Base-by-base conservation (phyloP, 2,797 vertebrate genomes). In the Ciconia nigra region DNA sequence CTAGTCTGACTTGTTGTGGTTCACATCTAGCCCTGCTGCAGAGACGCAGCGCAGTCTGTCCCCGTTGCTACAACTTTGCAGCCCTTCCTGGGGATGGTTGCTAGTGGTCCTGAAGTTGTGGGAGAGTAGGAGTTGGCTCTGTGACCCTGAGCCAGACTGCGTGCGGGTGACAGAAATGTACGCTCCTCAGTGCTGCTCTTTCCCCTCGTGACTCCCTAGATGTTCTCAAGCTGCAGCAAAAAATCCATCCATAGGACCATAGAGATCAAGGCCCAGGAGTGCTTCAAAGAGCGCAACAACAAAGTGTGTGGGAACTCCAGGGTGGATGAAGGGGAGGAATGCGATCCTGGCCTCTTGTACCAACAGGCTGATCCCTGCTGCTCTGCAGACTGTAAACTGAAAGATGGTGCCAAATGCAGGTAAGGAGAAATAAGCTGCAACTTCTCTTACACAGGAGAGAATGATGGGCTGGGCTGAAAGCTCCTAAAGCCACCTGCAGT, bases 281-380 rank as follows among this genome's bases (percentile, higher is more conserved):
- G 99, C 97, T 99, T 99, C 96, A 98, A 98, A 82, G 98, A 99
- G 96, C 99, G 99, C 92, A 99, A 99, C 98, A 99, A 99, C 92
- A 99, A 99, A 90, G 99, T 99, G 44, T 99, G 99, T 63, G 99
- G 99, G 24, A 99, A 99, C 98, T 99, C 99, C 42, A 98, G 99
- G 54, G 99, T 99, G 96, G 99, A 99, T 66, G 98, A 99, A 16
- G 99, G 99, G 2, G 99, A 99, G 93, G 98, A 99, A 55, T 99
- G 99, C 0, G 99, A 99, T 94, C 99, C 99, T 0, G 99, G 99
- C 70, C 98, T 99, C 62, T 97, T 99, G 93, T 98, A 99, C 97
- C 98, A 99, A 77, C 98, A 98, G 33, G 97, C 98, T 3, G 99
- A 99, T 96, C 97, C 63, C 62, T 99, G 99, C 98, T 99, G 99